A percentile compares a stretch with the other conserved stretches of the same genome.
phyloP scores from a whole-genome alignment of 2,888 invertebrate genomes.

The Cosmia trapezina region DNA sequence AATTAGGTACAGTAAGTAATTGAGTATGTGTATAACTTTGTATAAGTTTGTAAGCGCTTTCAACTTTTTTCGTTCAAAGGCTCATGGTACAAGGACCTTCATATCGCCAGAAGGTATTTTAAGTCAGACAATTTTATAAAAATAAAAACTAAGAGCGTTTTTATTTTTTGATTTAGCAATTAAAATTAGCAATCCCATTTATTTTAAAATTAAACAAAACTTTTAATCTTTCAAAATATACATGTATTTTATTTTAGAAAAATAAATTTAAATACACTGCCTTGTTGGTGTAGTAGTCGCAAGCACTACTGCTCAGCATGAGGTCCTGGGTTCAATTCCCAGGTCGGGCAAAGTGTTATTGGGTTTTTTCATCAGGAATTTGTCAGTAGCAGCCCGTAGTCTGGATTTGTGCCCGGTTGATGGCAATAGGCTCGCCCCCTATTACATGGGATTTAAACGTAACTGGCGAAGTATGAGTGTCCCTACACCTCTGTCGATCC shows the following conservation, averaged over 20 bases:
- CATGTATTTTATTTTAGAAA: neutral
- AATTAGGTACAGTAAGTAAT: neutral
- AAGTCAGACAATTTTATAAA: neutral
- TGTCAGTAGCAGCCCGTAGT: neutral
- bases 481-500: neutral
- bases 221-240: neutral
- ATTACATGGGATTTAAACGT: neutral
- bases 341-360: neutral
- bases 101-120: neutral
- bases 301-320: no score
- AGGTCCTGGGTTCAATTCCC: no score
- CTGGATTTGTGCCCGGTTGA: neutral
- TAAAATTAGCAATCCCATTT: conserved; percentile 9
- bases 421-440: neutral
- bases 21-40: neutral
- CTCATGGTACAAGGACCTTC: conserved; percentile 4
- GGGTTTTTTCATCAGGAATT: neutral
- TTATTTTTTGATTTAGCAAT: conserved; percentile 10
- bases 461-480: neutral
- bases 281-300: neutral
- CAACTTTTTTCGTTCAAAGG: conserved; percentile 15
- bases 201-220: neutral
- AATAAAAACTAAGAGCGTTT: conserved; percentile 10
- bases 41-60: neutral
- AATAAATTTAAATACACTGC: neutral